A percentile compares a stretch with the other conserved stretches of the same genome.
phyloP scores from a whole-genome alignment of 2,113 vertebrate species.

The Saccopteryx bilineata region DNA sequence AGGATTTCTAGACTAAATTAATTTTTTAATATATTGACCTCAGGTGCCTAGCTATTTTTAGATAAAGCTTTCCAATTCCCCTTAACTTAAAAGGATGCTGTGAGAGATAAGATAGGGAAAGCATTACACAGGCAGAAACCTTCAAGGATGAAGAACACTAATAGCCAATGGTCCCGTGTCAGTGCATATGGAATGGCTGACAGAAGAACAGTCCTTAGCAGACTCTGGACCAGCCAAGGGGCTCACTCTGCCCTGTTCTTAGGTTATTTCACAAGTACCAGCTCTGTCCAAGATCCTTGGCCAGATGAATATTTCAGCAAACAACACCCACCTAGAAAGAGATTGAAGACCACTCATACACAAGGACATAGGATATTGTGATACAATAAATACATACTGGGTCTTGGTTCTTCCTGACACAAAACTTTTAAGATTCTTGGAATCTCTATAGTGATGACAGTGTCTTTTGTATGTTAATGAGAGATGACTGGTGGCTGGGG shows the following conservation, averaged over 20 bases:
- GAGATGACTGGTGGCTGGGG: not conserved
- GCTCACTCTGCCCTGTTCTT: not conserved
- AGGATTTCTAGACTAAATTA: constrained; percentile 64
- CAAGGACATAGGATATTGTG: not conserved
- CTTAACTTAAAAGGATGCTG: constrained; percentile 15
- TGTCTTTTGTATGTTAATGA: not conserved
- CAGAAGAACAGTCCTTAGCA: not conserved
- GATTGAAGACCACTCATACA: accelerated
- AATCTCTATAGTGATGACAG: not conserved
- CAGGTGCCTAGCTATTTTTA: constrained; percentile 60
- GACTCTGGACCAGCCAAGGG: too few species aligned
- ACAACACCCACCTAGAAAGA: not conserved
- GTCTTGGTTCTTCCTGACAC: not conserved
- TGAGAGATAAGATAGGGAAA: not conserved
- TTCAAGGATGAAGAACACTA: not conserved
- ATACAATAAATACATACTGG: not conserved
- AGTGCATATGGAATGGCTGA: not conserved
- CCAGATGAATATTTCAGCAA: too few species aligned
- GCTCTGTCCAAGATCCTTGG: not conserved
- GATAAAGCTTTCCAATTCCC: constrained; percentile 37
- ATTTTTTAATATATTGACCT: constrained; percentile 72
- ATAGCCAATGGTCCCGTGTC: not conserved
- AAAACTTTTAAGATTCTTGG: not conserved
- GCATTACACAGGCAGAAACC: not conserved
- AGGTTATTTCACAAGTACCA: not conserved